These are phyloP conservation scores for Numenius phaeopus DNA, from an alignment of 2,797 vertebrate genomes.

Conservation along the genomic window DNA sequence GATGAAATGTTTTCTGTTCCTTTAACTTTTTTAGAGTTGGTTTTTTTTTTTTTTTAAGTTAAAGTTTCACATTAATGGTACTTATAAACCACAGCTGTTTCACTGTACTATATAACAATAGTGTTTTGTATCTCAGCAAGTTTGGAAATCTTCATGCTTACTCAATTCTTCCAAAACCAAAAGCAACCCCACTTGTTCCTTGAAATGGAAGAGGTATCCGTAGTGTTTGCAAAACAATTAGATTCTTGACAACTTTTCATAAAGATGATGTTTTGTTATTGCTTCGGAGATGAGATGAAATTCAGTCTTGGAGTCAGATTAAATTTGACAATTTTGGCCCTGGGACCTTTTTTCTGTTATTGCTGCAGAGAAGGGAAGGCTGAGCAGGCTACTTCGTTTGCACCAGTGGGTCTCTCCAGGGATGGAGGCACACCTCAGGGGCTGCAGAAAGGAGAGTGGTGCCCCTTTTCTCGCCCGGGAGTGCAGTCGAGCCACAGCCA, in stretches of 20 bases:
- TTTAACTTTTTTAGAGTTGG: constrained; percentile 52
- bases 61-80: constrained; percentile 1
- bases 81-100: constrained; percentile 61
- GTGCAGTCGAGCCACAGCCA: neutral
- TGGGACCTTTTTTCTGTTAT: neutral
- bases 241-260: constrained; percentile 9
- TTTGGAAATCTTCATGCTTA: constrained; percentile 54
- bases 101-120: neutral
- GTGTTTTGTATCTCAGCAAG: constrained; percentile 46
- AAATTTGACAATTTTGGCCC: neutral
- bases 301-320: accelerated
- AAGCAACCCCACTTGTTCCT: constrained; percentile 41
- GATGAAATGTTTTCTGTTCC: constrained; percentile 68
- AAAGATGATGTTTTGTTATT: neutral
- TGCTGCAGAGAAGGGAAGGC: neutral
- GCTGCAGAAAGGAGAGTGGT: neutral
- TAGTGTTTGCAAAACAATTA: constrained; percentile 33
- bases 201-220: constrained; percentile 51
- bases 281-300: neutral
- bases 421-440: too few relatives aligned
- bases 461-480: accelerated
- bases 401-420: too few relatives aligned
- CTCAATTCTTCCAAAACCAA: constrained; percentile 58
- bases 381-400: neutral
- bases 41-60: neutral